Evolutionary conservation across 2,113 vertebrate species (phyloP).

Genomic region (Fulica atra): DNA sequence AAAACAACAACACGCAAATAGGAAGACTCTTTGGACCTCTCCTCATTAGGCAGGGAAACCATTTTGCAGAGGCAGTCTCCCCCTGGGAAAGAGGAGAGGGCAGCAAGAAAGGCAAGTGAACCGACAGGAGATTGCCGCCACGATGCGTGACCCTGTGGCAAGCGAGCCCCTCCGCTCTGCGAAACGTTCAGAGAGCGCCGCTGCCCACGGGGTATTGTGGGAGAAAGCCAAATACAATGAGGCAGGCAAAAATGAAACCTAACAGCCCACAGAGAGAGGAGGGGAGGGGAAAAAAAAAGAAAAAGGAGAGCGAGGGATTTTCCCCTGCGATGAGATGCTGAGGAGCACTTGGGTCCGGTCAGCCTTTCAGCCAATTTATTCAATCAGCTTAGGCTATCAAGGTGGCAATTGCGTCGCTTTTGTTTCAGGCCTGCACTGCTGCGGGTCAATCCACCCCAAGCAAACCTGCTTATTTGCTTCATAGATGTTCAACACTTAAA

Average conservation of each 20-base stretch:
- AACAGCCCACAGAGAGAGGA: not conserved
- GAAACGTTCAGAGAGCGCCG: not conserved
- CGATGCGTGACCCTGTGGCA: not conserved
- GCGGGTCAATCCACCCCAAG: conserved; percentile 29
- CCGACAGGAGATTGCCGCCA: conserved; percentile 1
- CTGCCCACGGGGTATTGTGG: conserved; percentile 33
- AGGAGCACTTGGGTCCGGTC: not conserved
- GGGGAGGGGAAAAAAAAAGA: no score
- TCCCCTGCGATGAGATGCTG: not conserved
- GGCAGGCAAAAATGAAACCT: conserved; percentile 32
- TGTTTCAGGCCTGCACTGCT: conserved; percentile 29
- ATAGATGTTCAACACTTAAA: conserved; percentile 12
- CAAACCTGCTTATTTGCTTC: conserved; percentile 47
- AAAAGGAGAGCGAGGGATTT: not conserved
- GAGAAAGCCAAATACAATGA: conserved; percentile 46
- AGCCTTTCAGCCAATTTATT: conserved; percentile 64
- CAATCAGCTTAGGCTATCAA: conserved; percentile 49
- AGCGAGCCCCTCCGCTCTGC: not conserved
- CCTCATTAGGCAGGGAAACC: conserved; percentile 52
- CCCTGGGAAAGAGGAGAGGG: conserved; percentile 42
- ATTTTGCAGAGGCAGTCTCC: conserved; percentile 13
- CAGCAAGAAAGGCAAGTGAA: conserved; percentile 45
- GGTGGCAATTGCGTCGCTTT: conserved; percentile 15
- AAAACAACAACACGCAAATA: conserved; percentile 58
- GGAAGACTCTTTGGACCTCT: conserved; percentile 28